Evolutionary conservation across 2,888 invertebrate genomes (phyloP).

Genomic region (Holacanthella duospinosa): DNA sequence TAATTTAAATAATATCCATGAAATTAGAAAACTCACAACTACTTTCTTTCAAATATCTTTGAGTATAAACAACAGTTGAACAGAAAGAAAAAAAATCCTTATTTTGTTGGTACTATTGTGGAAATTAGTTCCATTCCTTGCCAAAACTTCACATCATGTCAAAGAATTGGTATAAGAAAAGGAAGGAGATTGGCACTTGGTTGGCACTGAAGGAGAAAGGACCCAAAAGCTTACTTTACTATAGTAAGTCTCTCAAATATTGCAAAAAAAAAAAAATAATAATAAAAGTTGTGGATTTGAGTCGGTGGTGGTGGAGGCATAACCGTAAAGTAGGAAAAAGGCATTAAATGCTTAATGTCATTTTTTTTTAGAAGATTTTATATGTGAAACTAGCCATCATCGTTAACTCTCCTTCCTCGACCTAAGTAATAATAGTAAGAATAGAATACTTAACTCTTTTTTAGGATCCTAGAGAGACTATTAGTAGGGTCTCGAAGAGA

Average conservation of each 20-base stretch:
- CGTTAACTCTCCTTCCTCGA: not conserved
- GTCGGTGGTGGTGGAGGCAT: not conserved
- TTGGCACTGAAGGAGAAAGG: not conserved
- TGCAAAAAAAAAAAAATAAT: too few species aligned
- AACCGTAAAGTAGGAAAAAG: conserved; percentile 5
- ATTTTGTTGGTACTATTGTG: not conserved
- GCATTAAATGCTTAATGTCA: conserved; percentile 5
- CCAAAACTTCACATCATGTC: not conserved
- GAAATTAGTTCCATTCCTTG: not conserved
- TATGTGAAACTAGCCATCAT: conserved; percentile 2
- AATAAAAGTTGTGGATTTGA: not conserved
- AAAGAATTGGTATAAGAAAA: too few species aligned
- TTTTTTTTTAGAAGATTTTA: conserved; percentile 2
- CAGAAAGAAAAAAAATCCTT: too few species aligned
- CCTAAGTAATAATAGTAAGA: not conserved
- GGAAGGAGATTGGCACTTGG: not conserved
- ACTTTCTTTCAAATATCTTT: too few species aligned
- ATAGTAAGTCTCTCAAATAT: not conserved
- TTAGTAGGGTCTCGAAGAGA: too few species aligned
- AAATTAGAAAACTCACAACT: too few species aligned
- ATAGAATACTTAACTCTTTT: conserved; percentile 1
- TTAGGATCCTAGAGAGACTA: not conserved
- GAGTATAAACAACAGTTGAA: too few species aligned
- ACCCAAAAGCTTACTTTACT: not conserved
- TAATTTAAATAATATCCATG: too few species aligned